A percentile compares a stretch with the other conserved stretches of the same genome.
These are phyloP conservation scores for Mimachlamys varia DNA, from an alignment of 2,888 invertebrate genomes.

Conservation along the genomic window DNA sequence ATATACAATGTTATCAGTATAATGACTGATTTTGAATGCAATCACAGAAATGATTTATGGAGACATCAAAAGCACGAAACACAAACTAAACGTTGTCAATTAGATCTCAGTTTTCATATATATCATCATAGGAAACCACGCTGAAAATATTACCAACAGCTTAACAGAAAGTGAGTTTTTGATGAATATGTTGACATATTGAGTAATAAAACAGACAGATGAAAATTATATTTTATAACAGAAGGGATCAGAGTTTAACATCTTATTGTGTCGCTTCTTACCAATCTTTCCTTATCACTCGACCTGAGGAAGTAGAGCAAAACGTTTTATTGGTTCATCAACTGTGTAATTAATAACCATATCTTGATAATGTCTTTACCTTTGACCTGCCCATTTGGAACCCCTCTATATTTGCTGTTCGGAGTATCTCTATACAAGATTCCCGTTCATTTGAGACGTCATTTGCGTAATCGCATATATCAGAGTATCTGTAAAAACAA, in stretches of 20 bases:
- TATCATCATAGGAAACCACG: too few species aligned
- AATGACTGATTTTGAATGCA: too few species aligned
- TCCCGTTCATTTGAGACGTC: slow-evolving; percentile 54
- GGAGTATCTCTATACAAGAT: slow-evolving; percentile 59
- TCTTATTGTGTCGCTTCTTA: too few species aligned
- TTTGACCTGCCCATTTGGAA: slow-evolving; percentile 66
- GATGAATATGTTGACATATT: background rate
- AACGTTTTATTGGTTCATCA: background rate
- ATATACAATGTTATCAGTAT: too few species aligned
- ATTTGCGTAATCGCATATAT: slow-evolving; percentile 55
- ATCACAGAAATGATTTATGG: too few species aligned
- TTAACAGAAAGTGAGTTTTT: background rate
- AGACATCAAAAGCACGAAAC: too few species aligned
- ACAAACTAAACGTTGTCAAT: too few species aligned
- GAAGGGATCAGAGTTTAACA: background rate
- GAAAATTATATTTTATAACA: background rate
- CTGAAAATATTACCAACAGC: too few species aligned
- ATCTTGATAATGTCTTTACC: slow-evolving; percentile 53
- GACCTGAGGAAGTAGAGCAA: background rate
- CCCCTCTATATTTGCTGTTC: slow-evolving; percentile 60
- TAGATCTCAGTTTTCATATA: too few species aligned
- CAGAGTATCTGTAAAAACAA: slow-evolving; percentile 55
- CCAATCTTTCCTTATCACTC: too few species aligned
- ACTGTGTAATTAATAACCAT: too few species aligned
- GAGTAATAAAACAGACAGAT: background rate